Evolutionary conservation across 2,888 invertebrate genomes (phyloP).

Genomic region (Acrobasis repandana): DNA sequence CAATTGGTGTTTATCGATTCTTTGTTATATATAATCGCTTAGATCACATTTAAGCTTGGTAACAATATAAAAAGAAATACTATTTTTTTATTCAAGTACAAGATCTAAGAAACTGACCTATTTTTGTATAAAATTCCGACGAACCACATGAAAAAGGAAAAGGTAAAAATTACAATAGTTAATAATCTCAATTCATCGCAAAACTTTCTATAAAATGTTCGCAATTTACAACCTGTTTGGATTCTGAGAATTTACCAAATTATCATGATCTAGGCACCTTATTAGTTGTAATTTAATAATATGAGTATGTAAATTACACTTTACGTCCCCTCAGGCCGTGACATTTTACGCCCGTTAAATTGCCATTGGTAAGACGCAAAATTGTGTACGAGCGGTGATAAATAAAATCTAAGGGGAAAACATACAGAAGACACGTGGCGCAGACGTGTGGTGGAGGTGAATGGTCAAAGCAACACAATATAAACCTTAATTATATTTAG

Average conservation of each 20-base stretch:
- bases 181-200: slow-evolving; percentile 16
- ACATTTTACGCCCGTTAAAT: no score
- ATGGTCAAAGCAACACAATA: no score
- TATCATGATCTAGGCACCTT: neutral
- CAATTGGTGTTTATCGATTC: neutral
- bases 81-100: neutral
- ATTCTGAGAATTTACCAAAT: neutral
- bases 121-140: neutral
- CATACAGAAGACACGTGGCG: no score
- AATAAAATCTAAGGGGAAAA: no score
- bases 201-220: neutral
- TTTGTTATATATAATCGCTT: slow-evolving; percentile 1
- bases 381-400: neutral
- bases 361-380: neutral
- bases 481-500: no score
- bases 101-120: neutral
- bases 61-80: slow-evolving; percentile 1
- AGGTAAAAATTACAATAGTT: neutral
- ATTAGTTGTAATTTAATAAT: neutral
- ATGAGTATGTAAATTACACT: neutral
- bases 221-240: slow-evolving; percentile 1
- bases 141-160: neutral
- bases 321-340: no score
- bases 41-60: slow-evolving; percentile 14
- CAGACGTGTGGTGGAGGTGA: no score